Percentiles rank a stretch among this genome's conserved stretches.
Conservation (phyloP, 2,797 vertebrate species). For the Myotis myotis region DNA sequence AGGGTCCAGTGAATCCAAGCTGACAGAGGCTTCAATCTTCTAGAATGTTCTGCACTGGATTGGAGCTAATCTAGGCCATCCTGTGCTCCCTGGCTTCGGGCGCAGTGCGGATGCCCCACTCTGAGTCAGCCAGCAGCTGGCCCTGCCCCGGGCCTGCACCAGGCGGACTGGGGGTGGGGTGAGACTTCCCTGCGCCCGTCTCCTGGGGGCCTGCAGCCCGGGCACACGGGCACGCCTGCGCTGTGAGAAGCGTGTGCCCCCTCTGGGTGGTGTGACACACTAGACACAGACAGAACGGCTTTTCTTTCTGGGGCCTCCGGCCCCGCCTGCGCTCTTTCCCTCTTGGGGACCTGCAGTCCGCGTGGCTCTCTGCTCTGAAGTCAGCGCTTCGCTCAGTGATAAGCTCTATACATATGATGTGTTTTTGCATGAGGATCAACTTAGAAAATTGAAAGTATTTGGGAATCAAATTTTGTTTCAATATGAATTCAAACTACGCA, state of each 20-base stretch:
- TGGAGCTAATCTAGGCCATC: too few relatives aligned
- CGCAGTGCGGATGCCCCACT: rapidly evolving
- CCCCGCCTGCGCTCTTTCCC: background rate
- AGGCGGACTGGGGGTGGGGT: rapidly evolving
- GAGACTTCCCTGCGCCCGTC: rapidly evolving
- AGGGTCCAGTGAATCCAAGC: background rate
- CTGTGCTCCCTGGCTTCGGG: background rate
- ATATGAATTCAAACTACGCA: background rate
- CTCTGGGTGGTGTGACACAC: background rate
- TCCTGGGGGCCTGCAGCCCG: background rate
- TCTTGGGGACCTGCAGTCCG: background rate
- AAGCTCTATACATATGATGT: background rate
- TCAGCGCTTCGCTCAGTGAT: background rate
- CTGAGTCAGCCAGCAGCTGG: background rate
- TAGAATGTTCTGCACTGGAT: background rate
- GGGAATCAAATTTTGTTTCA: background rate
- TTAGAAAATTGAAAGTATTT: constrained; percentile 8
- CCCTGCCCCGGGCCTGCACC: background rate
- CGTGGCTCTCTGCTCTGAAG: background rate
- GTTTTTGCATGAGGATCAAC: constrained; percentile 14
- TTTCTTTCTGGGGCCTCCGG: background rate
- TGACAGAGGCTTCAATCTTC: background rate
- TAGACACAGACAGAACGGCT: background rate
- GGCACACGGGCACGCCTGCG: too few relatives aligned
- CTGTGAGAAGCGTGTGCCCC: background rate